Conservation (phyloP, 2,113 vertebrate genomes). For the Platichthys stellatus region DNA sequence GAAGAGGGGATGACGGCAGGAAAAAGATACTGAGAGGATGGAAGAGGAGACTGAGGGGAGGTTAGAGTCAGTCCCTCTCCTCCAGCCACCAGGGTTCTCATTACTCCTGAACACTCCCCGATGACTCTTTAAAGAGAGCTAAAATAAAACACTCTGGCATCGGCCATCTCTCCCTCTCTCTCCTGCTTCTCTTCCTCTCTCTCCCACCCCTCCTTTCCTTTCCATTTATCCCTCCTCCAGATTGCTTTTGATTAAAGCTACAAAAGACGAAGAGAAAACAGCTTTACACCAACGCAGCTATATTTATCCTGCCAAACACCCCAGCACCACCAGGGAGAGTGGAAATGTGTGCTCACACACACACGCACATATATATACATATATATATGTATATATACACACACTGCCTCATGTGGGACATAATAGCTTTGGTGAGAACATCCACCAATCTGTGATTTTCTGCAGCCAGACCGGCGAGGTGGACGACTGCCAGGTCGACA, state of each 20-base stretch:
- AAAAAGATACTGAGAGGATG: conserved; percentile 44
- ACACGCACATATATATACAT: background rate
- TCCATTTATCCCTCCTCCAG: conserved; percentile 78
- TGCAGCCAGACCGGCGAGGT: conserved; percentile 57
- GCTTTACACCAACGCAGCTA: conserved; percentile 80
- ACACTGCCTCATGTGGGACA: conserved; percentile 55
- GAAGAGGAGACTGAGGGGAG: conserved; percentile 32
- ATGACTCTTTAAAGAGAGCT: conserved; percentile 78
- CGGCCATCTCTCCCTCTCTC: conserved; percentile 24
- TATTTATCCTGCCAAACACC: conserved; percentile 84
- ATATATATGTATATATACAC: too few relatives aligned
- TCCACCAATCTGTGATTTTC: conserved; percentile 68
- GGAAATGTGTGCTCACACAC: conserved; percentile 36
- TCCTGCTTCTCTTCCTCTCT: background rate
- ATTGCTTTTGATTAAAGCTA: conserved; percentile 86
- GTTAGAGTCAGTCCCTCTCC: conserved; percentile 58
- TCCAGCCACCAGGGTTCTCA: conserved; percentile 75
- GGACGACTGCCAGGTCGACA: conserved; percentile 45
- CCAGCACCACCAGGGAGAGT: conserved; percentile 75
- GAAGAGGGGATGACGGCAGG: conserved; percentile 32
- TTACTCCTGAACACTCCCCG: conserved; percentile 76
- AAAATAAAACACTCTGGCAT: conserved; percentile 81
- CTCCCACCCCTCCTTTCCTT: conserved; percentile 26
- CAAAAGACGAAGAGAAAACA: conserved; percentile 79
- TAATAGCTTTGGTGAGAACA: conserved; percentile 67